Conservation (phyloP, 2,113 vertebrate species). For the Gadus macrocephalus region DNA sequence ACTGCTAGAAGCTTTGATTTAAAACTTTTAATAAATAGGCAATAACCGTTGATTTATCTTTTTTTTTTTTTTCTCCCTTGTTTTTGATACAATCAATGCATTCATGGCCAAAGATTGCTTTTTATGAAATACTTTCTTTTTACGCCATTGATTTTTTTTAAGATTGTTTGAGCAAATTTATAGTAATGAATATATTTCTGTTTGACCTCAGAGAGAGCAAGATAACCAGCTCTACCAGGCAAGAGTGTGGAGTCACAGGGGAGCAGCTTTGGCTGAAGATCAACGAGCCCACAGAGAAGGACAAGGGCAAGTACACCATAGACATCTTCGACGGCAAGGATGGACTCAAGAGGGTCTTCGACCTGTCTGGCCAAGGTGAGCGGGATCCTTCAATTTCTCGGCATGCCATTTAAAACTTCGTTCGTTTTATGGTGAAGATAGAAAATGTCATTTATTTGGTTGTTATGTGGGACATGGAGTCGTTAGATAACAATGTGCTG, state of each 20-base stretch:
- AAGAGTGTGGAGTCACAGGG: constrained; percentile 86
- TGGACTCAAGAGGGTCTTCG: constrained; percentile 80
- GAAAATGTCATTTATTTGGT: no score
- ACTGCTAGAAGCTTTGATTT: no score
- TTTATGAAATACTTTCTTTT: no score
- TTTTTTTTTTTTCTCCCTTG: no score
- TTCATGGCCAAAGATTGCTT: no score
- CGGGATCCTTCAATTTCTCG: neutral
- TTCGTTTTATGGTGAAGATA: neutral
- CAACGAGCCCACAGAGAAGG: constrained; percentile 93
- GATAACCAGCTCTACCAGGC: constrained; percentile 86
- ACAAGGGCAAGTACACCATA: constrained; percentile 92
- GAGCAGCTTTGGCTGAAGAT: constrained; percentile 97
- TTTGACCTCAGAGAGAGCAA: constrained; percentile 74
- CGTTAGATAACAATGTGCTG: no score
- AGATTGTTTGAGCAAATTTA: no score
- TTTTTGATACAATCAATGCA: no score
- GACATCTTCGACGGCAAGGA: constrained; percentile 92
- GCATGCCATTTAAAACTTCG: neutral
- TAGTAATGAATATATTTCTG: neutral
- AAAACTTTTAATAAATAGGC: no score
- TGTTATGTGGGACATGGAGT: no score
- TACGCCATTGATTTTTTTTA: no score
- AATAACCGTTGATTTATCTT: no score
- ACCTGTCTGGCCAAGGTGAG: constrained; percentile 89